Percentiles rank a stretch among this genome's conserved stretches.
Conservation (phyloP, 1,140 invertebrate genomes). For the Platorchestia sp. region DNA sequence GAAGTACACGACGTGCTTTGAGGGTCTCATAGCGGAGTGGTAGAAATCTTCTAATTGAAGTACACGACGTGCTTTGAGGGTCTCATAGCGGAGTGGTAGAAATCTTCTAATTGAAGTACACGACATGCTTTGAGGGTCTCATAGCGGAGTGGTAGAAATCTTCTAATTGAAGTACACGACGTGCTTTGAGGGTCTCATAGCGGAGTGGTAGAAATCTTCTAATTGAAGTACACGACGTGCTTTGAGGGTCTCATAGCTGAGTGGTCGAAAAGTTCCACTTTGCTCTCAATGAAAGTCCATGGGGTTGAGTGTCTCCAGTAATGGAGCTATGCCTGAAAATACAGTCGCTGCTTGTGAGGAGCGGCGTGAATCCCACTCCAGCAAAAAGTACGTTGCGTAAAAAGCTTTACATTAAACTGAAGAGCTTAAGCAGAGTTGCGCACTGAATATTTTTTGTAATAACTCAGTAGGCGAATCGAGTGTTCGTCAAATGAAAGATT, state of each 20-base stretch:
- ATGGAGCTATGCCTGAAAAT: too few species aligned
- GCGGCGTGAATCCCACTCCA: neutral
- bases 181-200: neutral
- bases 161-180: neutral
- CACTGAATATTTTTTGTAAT: neutral
- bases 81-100: neutral
- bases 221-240: neutral
- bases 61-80: too few species aligned
- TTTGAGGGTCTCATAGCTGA: neutral
- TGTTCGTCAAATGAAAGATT: neutral
- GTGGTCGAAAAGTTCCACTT: neutral
- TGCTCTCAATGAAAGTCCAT: too few species aligned
- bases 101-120: neutral
- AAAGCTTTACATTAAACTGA: neutral
- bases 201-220: neutral
- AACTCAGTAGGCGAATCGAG: neutral
- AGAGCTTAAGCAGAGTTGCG: neutral
- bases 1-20: neutral
- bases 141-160: neutral
- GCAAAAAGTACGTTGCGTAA: neutral
- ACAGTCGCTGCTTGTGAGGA: too few species aligned
- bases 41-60: neutral
- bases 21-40: neutral
- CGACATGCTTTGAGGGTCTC: neutral
- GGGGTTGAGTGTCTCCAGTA: too few species aligned